Conservation (phyloP, 2,888 invertebrate species). For the Itoplectis maculator region DNA sequence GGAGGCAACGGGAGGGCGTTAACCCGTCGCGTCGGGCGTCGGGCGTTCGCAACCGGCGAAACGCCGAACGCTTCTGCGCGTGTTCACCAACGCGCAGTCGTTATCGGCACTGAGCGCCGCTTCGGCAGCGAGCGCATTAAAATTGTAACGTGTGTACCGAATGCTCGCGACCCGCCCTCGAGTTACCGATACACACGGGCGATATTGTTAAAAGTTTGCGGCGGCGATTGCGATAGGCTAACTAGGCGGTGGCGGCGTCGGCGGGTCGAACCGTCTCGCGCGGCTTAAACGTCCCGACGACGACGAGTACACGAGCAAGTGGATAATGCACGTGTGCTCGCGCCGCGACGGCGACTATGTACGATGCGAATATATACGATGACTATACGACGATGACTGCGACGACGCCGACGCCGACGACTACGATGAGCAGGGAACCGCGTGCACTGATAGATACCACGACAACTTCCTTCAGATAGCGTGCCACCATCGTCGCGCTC, state of each 20-base stretch:
- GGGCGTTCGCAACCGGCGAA: constrained; percentile 10
- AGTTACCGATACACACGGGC: constrained; percentile 55
- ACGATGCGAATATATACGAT: too few species aligned
- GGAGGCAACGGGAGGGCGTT: constrained; percentile 77
- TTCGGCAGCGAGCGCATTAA: constrained; percentile 71
- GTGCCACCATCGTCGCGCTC: constrained; percentile 47
- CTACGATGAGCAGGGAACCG: constrained; percentile 16
- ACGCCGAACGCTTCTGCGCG: constrained; percentile 68
- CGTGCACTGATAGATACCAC: constrained; percentile 68
- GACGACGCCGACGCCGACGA: constrained; percentile 30
- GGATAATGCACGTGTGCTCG: constrained; percentile 31
- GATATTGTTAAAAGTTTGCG: constrained; percentile 67
- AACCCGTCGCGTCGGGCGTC: constrained; percentile 75
- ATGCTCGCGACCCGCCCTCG: constrained; percentile 64
- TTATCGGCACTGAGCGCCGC: constrained; percentile 61
- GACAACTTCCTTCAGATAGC: constrained; percentile 78
- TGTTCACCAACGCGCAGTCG: constrained; percentile 31
- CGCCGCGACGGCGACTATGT: too few species aligned
- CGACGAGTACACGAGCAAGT: constrained; percentile 24
- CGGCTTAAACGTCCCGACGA: constrained; percentile 3
- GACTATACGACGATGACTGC: too few species aligned
- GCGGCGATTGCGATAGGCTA: constrained; percentile 73
- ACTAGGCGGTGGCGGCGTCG: constrained; percentile 73
- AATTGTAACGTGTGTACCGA: constrained; percentile 74
- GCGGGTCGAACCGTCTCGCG: constrained; percentile 62